Conservation (phyloP, 2,797 vertebrate species). For the Phalanger gymnotis region DNA sequence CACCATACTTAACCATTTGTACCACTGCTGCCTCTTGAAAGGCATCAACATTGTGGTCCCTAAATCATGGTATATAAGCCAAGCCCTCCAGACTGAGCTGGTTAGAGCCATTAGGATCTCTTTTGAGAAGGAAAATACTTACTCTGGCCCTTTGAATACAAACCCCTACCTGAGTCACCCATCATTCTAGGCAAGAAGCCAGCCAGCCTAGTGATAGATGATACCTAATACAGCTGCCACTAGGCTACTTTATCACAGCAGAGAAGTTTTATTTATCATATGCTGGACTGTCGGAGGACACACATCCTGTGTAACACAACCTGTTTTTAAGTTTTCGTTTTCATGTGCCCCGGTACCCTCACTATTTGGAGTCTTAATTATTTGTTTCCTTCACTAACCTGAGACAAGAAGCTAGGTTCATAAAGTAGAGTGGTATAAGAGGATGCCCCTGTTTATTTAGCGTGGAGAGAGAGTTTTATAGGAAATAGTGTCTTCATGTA, state of each 20-base stretch:
- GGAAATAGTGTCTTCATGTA: neutral
- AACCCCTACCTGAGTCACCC: neutral
- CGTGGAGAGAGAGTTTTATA: slow-evolving; percentile 5
- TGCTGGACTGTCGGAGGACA: neutral
- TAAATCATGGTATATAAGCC: slow-evolving; percentile 6
- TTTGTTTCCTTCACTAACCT: slow-evolving; percentile 3
- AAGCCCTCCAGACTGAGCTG: neutral
- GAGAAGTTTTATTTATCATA: slow-evolving; percentile 18
- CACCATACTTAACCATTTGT: neutral
- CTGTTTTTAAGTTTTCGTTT: slow-evolving; percentile 18
- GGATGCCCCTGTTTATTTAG: neutral
- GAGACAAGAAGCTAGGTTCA: slow-evolving; percentile 34
- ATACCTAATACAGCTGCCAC: slow-evolving; percentile 14
- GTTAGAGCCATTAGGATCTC: neutral
- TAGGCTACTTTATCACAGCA: neutral
- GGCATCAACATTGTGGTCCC: neutral
- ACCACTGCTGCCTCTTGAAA: neutral
- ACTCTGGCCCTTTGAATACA: neutral
- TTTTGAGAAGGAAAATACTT: slow-evolving; percentile 8
- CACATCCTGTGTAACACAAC: neutral
- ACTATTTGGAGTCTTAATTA: neutral
- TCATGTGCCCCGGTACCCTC: neutral
- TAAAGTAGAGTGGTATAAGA: slow-evolving; percentile 19
- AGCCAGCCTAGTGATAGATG: slow-evolving; percentile 13
- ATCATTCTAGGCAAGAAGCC: slow-evolving; percentile 1